These are phyloP conservation scores for Troilus luridus DNA, from an alignment of 2,888 invertebrate species.

Conservation along the genomic window DNA sequence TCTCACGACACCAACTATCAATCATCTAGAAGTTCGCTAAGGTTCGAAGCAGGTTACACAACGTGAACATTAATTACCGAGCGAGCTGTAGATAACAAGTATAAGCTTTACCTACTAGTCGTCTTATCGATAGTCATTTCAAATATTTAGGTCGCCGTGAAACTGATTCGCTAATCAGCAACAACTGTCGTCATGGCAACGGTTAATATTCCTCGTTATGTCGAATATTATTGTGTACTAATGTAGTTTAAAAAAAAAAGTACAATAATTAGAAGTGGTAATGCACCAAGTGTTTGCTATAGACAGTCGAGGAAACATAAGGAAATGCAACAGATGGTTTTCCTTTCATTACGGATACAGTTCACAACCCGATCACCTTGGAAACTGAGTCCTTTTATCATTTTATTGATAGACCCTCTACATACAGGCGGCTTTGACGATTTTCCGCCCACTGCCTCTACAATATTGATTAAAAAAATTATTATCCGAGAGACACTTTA, in stretches of 20 bases:
- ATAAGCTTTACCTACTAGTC: neutral
- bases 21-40: neutral
- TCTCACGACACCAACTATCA: neutral
- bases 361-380: slow-evolving; percentile 11
- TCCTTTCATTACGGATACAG: neutral
- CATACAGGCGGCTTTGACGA: neutral
- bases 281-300: neutral
- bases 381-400: neutral
- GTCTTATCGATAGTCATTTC: neutral
- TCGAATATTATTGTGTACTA: neutral
- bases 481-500: neutral
- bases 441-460: neutral
- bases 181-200: neutral
- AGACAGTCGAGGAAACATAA: neutral
- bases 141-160: neutral
- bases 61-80: neutral
- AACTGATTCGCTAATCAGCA: neutral
- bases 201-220: neutral
- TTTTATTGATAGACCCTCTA: neutral
- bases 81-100: neutral
- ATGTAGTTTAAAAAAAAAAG: neutral
- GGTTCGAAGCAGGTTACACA: neutral
- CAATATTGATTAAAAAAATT: neutral
- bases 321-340: slow-evolving; percentile 33
- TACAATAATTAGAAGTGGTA: neutral